These are phyloP conservation scores for Coronaproctus castanopsis DNA, from an alignment of 2,888 invertebrate genomes.

Conservation along the genomic window DNA sequence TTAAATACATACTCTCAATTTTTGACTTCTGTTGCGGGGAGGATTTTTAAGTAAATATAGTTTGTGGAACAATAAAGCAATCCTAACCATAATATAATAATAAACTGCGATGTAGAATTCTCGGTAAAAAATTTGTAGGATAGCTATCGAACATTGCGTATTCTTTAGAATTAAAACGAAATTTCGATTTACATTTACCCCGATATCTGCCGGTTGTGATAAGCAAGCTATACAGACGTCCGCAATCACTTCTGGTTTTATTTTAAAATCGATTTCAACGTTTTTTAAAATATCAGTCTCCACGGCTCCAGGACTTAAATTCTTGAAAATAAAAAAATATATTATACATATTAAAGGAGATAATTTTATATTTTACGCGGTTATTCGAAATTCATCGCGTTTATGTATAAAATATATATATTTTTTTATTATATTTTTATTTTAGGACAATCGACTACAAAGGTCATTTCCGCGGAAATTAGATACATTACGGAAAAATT, in stretches of 20 bases:
- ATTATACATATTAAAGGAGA: background rate
- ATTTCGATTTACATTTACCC: too few species aligned
- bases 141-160: background rate
- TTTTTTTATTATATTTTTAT: background rate
- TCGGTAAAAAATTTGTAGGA: background rate
- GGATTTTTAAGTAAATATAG: too few species aligned
- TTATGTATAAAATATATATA: background rate
- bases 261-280: background rate
- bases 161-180: too few species aligned
- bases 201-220: background rate
- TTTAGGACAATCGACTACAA: too few species aligned
- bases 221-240: background rate
- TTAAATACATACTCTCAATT: too few species aligned
- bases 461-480: too few species aligned
- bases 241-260: background rate
- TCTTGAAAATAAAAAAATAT: background rate
- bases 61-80: too few species aligned
- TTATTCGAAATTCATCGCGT: background rate
- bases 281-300: background rate
- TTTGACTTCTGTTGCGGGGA: too few species aligned
- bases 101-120: too few species aligned
- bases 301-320: background rate
- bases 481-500: too few species aligned
- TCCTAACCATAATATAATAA: too few species aligned
- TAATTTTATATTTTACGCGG: background rate